Evolutionary conservation across 2,113 vertebrate species (phyloP), one percentile per base, ranked within the genome.

Genomic region (Ictalurus punctatus): DNA sequence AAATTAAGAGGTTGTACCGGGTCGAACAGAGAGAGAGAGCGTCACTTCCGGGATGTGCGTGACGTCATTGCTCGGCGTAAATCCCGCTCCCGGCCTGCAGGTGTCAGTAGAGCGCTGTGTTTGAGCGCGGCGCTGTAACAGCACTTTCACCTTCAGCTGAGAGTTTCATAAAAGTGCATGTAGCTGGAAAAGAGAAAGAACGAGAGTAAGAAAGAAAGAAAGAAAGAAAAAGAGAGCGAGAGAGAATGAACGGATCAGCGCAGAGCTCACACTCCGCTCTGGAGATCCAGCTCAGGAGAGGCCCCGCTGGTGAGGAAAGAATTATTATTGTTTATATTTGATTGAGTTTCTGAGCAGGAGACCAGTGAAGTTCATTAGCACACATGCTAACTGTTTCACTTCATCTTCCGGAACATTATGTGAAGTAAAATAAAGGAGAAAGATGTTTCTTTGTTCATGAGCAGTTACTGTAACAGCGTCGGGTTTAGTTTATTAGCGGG

Each of bases 191-290:
- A 80, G 14, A 56, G 30, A 13, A 2, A 79, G 48, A 40, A 9
- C 21, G 3, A 9, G 2, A 23, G 19, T n/a, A n/a, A n/a, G n/a
- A n/a, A n/a, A n/a, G n/a, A n/a, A n/a, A 23, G 73, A 40, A 37
- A 52, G 10, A 73, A 21, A 78, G 40, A 21, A 0, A 23, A 21
- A 78, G 44, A 21, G 0, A 23, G 21, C 23, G 37, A 25, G 27
- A 14, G 1, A 92, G 48, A n/a, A 96, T 96, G 96, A 96, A 96
- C 87, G 95, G 95, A 54, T 94, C 94, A 4, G 76, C 94, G 83
- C 87, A 82, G n/a, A 78, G 87, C 21, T 61, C 91, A 0, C 13
- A 84, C 40, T 73, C 23, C 37, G 80, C 48, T 63, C 52, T 93
- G 90, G 92, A 94, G 67, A 93, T 96, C 0, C 91, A 87, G 2